Evolutionary conservation across 2,113 vertebrate genomes (phyloP), one percentile per base, ranked within the genome.

Genomic region (Dicerorhinus sumatrensis): DNA sequence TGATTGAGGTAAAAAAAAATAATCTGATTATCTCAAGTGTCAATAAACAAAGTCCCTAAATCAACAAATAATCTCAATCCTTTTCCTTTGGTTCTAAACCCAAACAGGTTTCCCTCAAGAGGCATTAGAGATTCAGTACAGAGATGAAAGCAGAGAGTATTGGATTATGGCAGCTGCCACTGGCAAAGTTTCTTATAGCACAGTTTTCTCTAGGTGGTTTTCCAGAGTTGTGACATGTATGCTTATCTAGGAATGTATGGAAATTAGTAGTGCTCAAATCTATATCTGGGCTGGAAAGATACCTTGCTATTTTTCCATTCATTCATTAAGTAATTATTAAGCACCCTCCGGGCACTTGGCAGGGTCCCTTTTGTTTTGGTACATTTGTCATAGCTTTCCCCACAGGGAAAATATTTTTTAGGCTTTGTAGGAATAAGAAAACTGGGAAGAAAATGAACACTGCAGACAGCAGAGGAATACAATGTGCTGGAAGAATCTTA

Each of bases 401-500:
- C 60, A 60, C 8, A 12, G 89, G 65, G 48, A 60, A 54, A 87
- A 25, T 91, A 51, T 67, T 95, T 91, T 91, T 77, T 42, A 94
- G 82, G 27, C 51, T 87, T 12, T 79, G 58, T 16, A 72, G 63
- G 69, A 81, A 94, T 62, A 94, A 87, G 72, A 56, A 96, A 84
- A 51, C 58, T 56, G 18, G 17, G 16, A 96, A 85, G 82, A 82
- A 97, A 97, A 95, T 69, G 65, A 92, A 75, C 21, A 39, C 29
- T 12, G 16, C 9, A 54, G 91, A 89, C 8, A 96, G 29, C 69
- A 92, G 65, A 94, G 18, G 77, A 95, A 91, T 75, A 83, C 29
- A 96, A 6, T 82, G 75, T 95, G 77, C 89, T 92, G 63, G 56
- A 73, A 95, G 72, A 87, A 94, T 88, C 90, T 94, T 87, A 96